Base-by-base conservation (phyloP, 2,888 invertebrate species). In the Agriotes lineatus region DNA sequence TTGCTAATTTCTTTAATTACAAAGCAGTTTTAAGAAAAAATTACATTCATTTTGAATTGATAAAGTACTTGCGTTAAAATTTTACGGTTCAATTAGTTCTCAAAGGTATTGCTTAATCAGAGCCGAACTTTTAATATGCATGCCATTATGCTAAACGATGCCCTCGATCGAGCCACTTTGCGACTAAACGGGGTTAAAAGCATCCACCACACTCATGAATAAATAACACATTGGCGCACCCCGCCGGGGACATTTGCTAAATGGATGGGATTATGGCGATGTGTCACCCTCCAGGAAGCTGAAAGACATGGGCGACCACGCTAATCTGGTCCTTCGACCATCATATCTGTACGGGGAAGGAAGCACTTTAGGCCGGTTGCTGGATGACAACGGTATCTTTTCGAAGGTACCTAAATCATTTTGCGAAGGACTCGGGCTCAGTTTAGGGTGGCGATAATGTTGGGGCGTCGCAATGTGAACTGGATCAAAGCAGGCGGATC, bases 191-290 rank as follows among this genome's bases (percentile, higher is more conserved):
- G 82, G 82, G 82, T 82, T 82, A 83, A 83, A 82, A 82, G 82
- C 82, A 76, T 77, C 79, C 77, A 79, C 83, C 82, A 76, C 82
- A 80, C 79, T 79, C 81, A 83, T 84, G 84, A 84, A 84, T 84
- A 83, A 82, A 79, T 82, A 80, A 83, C 78, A 75, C 75, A 77
- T 78, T 78, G 75, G 67, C 71, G 72, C 71, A 70, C 62, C 70
- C 67, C 67, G 76, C 69, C 74, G 75, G 76, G 70, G 78, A 80
- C 79, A 82, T 82, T 80, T 80, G 78, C 76, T 79, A 83, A 82
- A 83, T 83, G 83, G 82, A 82, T 80, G 71, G 83, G 82, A 83
- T 83, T 83, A 83, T 78, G 72, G 79, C 79, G 63, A 64, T 69
- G 74, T 79, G 80, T 80, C 80, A 80, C 81, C 80, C 80, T 70